Conservation (phyloP, 2,888 invertebrate genomes). For the Panorpa germanica region DNA sequence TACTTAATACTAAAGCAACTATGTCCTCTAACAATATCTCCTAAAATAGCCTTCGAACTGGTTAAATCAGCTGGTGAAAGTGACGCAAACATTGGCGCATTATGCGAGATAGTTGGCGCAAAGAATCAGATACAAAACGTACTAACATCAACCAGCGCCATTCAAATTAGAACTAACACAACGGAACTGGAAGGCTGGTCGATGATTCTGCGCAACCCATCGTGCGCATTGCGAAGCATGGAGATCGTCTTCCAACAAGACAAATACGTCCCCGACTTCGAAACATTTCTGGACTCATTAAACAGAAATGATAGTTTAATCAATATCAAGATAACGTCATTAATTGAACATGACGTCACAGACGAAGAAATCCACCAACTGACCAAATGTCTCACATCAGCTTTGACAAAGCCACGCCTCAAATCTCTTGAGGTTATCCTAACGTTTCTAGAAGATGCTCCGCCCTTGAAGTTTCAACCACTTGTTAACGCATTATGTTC, state of each 20-base stretch:
- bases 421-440: slow-evolving; percentile 31
- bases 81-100: slow-evolving; percentile 29
- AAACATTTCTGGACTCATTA: slow-evolving; percentile 28
- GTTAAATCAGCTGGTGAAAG: slow-evolving; percentile 31
- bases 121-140: slow-evolving; percentile 25
- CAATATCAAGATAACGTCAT: slow-evolving; percentile 28
- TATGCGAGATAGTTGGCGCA: slow-evolving; percentile 28
- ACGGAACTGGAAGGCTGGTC: slow-evolving; percentile 31
- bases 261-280: slow-evolving; percentile 24
- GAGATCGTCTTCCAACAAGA: slow-evolving; percentile 29
- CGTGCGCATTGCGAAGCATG: slow-evolving; percentile 28
- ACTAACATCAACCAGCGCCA: slow-evolving; percentile 18
- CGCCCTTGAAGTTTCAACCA: slow-evolving; percentile 26
- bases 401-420: slow-evolving; percentile 26
- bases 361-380: slow-evolving; percentile 27
- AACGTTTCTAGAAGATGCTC: slow-evolving; percentile 30
- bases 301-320: slow-evolving; percentile 30
- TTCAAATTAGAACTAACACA: slow-evolving; percentile 25
- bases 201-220: slow-evolving; percentile 25
- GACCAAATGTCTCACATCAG: slow-evolving; percentile 25
- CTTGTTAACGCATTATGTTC: slow-evolving; percentile 30
- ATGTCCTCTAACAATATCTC: slow-evolving; percentile 29
- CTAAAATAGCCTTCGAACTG: slow-evolving; percentile 29
- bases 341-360: slow-evolving; percentile 30
- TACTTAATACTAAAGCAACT: slow-evolving; percentile 28